Base-by-base conservation (phyloP, 1,140 invertebrate species). In the Drosophila lowei region DNA sequence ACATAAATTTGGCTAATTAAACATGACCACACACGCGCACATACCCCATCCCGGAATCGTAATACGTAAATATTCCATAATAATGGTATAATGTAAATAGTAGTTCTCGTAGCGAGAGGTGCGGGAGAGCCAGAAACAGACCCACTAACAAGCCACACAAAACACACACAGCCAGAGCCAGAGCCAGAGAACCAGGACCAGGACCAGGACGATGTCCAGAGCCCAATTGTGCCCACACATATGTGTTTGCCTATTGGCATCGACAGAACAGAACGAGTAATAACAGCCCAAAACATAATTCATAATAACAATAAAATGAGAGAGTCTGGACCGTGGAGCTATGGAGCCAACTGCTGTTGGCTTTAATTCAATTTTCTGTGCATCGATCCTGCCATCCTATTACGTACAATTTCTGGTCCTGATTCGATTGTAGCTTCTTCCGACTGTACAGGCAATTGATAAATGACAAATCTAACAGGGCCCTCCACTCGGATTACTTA, bases 1-100 rank as follows among this genome's bases (percentile, higher is more conserved):
- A 77, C 75, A 89, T 72, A 73, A 72, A 88, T 83, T 79, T 83
- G 77, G 67, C 67, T 89, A 83, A 88, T 88, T 83, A 83, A 84
- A 89, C 75, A 83, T 67, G 75, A 50, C 83, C 53, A 43, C 55
- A 53, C 38, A 42, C 38, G n/a, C 30, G 16, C 50, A 44, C 64
- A 25, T 54, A 8, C 21, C 5, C 9, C 55, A 43, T 8, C 11
- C 38, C 49, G 61, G 65, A 68, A 81, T 77, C 53, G 67, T 66
- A 71, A 71, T 70, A 53, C 60, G 59, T 70, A 78, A 74, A 81
- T 78, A 60, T 72, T 73, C 46, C 75, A 62, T 68, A 78, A 73
- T 83, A 83, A 59, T 66, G 79, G 59, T 59, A 75, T 66, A 84
- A 83, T 84, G 79, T 83, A 83, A 83, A 84, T 84, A 83, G 76